A percentile compares a stretch with the other conserved stretches of the same genome.
These are phyloP conservation scores for Porites australiensis DNA, from an alignment of 64 coral and sea anemone species.

Conservation along the genomic window DNA sequence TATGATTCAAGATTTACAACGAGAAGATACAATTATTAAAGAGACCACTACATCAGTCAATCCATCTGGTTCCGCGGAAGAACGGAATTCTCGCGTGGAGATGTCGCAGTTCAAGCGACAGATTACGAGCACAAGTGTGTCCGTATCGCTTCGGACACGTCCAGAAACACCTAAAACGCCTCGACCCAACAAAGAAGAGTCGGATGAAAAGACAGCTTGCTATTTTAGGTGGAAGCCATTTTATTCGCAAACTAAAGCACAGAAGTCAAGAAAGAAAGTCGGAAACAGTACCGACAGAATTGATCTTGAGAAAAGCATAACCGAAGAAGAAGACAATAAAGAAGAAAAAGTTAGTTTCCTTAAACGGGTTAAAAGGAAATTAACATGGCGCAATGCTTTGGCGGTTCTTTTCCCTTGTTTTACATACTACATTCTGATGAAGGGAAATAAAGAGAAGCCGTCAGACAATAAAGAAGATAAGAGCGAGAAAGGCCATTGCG, in stretches of 20 bases:
- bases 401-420: conserved; percentile 10
- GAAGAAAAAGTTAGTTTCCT: not conserved
- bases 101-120: not conserved
- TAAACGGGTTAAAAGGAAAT: not conserved
- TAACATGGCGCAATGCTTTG: conserved; percentile 10
- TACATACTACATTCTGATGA: not conserved
- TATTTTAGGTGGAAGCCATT: conserved; percentile 2
- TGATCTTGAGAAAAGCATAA: not conserved
- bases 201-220: not conserved
- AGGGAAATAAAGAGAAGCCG: not conserved
- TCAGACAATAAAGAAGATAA: not conserved
- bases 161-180: not conserved
- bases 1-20: conserved; percentile 30
- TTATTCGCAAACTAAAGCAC: not conserved
- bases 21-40: conserved; percentile 19
- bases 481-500: not conserved
- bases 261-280: not conserved
- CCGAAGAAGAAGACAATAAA: not conserved
- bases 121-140: not conserved
- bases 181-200: not conserved
- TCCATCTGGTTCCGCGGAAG: not conserved
- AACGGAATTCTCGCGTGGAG: not conserved
- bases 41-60: not conserved
- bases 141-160: not conserved
- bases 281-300: not conserved